Percentiles rank a stretch among this genome's conserved stretches.
phyloP scores from a whole-genome alignment of 1,140 invertebrate genomes.

The Drosophila biarmipes region DNA sequence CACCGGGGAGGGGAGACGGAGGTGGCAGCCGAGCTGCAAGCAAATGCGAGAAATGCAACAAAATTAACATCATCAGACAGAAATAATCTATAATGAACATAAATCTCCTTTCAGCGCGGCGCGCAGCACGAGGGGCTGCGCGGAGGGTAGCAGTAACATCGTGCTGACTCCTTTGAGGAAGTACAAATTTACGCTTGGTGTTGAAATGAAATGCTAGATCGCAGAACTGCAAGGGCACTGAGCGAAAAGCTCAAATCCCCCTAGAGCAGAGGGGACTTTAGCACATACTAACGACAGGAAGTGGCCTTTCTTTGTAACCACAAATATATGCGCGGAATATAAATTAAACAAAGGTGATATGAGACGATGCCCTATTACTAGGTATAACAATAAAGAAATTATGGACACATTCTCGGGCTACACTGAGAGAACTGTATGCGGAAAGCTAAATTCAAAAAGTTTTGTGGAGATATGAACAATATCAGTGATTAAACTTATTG shows the following conservation, averaged over 20 bases:
- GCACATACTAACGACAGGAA: neutral
- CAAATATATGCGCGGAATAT: neutral
- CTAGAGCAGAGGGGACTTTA: neutral
- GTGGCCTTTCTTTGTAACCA: neutral
- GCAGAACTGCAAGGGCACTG: constrained; percentile 17
- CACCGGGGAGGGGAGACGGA: constrained; percentile 12
- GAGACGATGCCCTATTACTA: neutral
- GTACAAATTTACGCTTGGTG: constrained; percentile 82
- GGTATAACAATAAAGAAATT: neutral
- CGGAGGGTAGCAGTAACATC: constrained; percentile 17
- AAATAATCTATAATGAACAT: constrained; percentile 84
- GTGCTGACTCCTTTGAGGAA: constrained; percentile 70
- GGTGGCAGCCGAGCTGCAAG: constrained; percentile 41
- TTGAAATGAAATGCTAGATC: constrained; percentile 80
- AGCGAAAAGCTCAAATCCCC: neutral
- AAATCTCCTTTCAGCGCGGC: constrained; percentile 71
- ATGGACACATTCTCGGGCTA: neutral
- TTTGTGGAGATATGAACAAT: neutral
- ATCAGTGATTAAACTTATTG: neutral
- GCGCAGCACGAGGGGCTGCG: neutral
- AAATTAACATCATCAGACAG: constrained; percentile 84
- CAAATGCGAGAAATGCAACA: constrained; percentile 83
- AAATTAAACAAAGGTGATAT: neutral
- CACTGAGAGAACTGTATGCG: neutral
- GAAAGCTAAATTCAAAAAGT: neutral